Percentiles rank a stretch among this genome's conserved stretches.
Conservation (phyloP, 2,888 invertebrate genomes). For the Amorpha juglandis region DNA sequence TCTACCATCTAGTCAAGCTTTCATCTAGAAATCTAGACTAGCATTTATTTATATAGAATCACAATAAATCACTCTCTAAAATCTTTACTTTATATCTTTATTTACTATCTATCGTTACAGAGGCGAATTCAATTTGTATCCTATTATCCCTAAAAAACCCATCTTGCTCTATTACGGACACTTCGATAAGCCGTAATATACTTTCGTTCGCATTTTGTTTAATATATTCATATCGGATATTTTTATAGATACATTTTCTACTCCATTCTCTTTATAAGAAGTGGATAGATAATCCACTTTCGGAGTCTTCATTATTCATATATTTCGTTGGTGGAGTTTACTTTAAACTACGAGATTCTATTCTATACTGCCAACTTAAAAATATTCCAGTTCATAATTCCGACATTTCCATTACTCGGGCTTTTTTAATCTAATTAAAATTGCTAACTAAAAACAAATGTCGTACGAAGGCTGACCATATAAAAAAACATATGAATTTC, state of each 20-base stretch:
- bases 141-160: constrained; percentile 13
- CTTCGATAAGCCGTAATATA: constrained; percentile 10
- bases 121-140: constrained; percentile 20
- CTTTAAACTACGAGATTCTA: not conserved
- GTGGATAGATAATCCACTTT: not conserved
- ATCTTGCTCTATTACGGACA: not conserved
- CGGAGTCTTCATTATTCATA: not conserved
- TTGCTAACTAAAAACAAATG: no score
- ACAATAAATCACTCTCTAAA: not conserved
- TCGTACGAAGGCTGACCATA: no score
- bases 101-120: constrained; percentile 14
- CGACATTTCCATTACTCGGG: no score
- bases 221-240: not conserved
- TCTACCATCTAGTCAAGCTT: no score
- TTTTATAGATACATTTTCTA: not conserved
- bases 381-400: no score
- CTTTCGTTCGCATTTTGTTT: constrained; percentile 5
- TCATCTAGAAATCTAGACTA: not conserved
- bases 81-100: constrained; percentile 6
- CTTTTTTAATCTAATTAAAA: no score
- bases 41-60: not conserved
- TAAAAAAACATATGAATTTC: no score
- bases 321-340: not conserved
- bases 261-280: constrained; percentile 2
- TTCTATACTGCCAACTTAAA: not conserved